Evolutionary conservation across 2,797 vertebrate species (phyloP).

Genomic region (Babyrousa celebensis): DNA sequence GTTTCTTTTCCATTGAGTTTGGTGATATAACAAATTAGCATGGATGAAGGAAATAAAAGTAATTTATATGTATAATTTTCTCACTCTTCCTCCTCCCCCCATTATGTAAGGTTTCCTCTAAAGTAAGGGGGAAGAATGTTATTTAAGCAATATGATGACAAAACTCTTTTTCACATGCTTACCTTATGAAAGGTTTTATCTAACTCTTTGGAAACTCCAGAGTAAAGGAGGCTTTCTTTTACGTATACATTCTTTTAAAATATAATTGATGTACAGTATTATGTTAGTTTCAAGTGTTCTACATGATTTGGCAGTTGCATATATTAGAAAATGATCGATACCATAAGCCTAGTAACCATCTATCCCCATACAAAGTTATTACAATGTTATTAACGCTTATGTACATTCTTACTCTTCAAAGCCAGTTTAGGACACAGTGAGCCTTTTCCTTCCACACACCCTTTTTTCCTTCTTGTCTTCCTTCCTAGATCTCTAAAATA

Average conservation of each 20-base stretch:
- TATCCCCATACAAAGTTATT: background rate
- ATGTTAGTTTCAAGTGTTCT: background rate
- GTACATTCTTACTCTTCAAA: background rate
- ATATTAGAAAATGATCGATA: background rate
- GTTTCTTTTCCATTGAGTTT: background rate
- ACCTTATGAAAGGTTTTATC: slow-evolving; percentile 10
- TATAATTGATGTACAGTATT: background rate
- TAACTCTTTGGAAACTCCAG: background rate
- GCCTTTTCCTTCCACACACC: background rate
- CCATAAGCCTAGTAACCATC: background rate
- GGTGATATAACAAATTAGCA: background rate
- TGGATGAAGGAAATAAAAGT: slow-evolving; percentile 36
- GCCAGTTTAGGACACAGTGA: background rate
- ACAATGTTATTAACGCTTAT: background rate
- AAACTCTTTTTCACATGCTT: slow-evolving; percentile 18
- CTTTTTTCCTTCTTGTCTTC: background rate
- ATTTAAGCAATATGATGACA: slow-evolving; percentile 51
- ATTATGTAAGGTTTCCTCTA: background rate
- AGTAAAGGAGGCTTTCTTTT: background rate
- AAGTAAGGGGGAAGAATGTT: background rate
- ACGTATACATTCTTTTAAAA: background rate
- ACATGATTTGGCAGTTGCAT: background rate
- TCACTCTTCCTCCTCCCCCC: background rate
- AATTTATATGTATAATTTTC: slow-evolving; percentile 12
- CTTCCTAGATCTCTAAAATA: slow-evolving; percentile 37